A percentile compares a stretch with the other conserved stretches of the same genome.
These are phyloP conservation scores for Ashinkailepas kermadecensis DNA, from an alignment of 2,888 invertebrate species.

Conservation along the genomic window DNA sequence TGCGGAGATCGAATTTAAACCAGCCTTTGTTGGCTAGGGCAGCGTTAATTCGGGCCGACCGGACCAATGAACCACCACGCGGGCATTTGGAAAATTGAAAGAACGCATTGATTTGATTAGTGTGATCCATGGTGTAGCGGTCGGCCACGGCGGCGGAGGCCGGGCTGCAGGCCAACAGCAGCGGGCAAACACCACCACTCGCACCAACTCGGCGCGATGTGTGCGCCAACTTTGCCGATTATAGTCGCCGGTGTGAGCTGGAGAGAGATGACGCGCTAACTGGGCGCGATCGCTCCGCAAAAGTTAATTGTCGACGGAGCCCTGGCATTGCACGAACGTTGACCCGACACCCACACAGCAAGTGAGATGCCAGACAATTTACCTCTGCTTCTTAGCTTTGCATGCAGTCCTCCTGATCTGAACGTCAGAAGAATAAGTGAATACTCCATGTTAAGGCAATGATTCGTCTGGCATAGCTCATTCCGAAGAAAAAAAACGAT, in stretches of 20 bases:
- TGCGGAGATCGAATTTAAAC: slow-evolving; percentile 12
- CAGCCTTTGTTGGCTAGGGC: background rate
- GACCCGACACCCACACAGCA: too few relatives aligned
- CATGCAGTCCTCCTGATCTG: too few relatives aligned
- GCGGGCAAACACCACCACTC: background rate
- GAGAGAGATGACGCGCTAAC: slow-evolving; percentile 3
- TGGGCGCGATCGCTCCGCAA: background rate
- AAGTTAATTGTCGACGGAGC: slow-evolving; percentile 1
- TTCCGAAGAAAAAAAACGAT: too few relatives aligned
- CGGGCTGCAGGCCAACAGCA: background rate
- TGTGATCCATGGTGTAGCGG: background rate
- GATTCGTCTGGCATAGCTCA: too few relatives aligned
- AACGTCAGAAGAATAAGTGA: too few relatives aligned
- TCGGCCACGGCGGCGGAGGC: background rate
- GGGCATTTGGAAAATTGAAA: slow-evolving; percentile 6
- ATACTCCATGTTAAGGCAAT: too few relatives aligned
- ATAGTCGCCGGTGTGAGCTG: background rate
- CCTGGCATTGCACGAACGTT: background rate
- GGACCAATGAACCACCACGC: background rate
- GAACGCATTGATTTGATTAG: background rate
- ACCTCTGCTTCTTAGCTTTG: too few relatives aligned
- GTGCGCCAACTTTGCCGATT: background rate
- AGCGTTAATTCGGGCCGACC: background rate
- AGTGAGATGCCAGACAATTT: too few relatives aligned
- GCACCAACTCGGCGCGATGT: background rate